Evolutionary conservation across 2,888 invertebrate species (phyloP).

Genomic region (Rugalucina vietnamica): DNA sequence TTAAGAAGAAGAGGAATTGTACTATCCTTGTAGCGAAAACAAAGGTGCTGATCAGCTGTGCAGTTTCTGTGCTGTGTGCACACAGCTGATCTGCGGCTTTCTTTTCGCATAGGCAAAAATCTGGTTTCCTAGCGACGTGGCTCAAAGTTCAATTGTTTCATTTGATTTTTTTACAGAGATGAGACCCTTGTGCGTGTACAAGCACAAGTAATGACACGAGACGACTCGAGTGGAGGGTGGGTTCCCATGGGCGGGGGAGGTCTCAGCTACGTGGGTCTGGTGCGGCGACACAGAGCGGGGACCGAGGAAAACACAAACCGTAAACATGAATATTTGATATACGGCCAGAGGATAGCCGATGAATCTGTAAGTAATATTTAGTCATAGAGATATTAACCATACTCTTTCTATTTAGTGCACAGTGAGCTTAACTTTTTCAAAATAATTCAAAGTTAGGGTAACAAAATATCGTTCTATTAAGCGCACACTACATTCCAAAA

Average conservation of each 20-base stretch:
- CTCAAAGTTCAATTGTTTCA: neutral
- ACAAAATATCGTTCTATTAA: no score
- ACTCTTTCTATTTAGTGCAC: no score
- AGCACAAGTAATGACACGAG: conserved; percentile 99
- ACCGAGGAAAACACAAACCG: conserved; percentile 60
- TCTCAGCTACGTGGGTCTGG: conserved; percentile 91
- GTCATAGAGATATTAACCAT: neutral
- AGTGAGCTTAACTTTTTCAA: no score
- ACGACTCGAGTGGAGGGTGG: conserved; percentile 98
- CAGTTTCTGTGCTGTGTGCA: no score
- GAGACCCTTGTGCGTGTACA: conserved; percentile 94
- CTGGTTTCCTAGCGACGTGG: no score
- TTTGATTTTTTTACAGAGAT: conserved; percentile 72
- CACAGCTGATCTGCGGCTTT: no score
- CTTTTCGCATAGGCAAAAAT: no score
- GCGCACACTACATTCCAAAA: no score
- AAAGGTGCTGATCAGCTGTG: no score
- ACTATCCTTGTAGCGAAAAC: no score
- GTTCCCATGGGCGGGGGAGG: conserved; percentile 96
- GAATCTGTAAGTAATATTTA: conserved; percentile 91
- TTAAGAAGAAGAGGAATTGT: no score
- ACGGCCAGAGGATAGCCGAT: conserved; percentile 96
- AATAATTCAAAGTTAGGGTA: no score
- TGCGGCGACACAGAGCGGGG: conserved; percentile 60
- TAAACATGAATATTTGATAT: conserved; percentile 91